Base-by-base conservation (phyloP, 1,140 invertebrate species). In the Tyrophagus putrescentiae region DNA sequence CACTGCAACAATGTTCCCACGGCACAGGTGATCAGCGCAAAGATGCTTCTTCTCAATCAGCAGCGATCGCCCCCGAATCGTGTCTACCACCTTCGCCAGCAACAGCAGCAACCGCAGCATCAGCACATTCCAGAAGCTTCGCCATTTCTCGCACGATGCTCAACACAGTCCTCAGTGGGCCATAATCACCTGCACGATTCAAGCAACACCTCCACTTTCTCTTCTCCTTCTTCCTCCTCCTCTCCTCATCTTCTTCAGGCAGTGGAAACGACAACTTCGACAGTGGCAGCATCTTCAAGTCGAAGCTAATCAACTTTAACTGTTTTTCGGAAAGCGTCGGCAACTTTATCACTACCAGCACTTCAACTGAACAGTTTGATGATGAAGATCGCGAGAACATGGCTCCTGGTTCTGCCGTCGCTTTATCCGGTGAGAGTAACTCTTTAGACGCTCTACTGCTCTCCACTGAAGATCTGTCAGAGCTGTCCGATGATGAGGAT, bases 301-400 rank as follows among this genome's bases (percentile, higher is more conserved):
- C 1, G 32, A n/a, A 54, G 25, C 28, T n/a, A 11, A 11, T 27
- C 13, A 25, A 25, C 52, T 34, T 27, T 9, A 54, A 2, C 25
- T 28, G 9, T 18, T 1, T 50, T 50, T 16, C 27, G 25, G 6
- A 18, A 50, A 34, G 3, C 25, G 13, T 27, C 39, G 45, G 31
- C 31, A 6, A 48, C 45, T 29, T 48, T 7, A 25, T 6, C 45
- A 21, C 7, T 21, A 48, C 7, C 45, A 25, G 7, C 21, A 7
- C 45, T 13, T 25, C 25, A 54, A 13, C 27, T 54, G n/a, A 54
- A 23, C 27, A 27, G 13, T n/a, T n/a, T n/a, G 28, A 54, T 11
- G 13, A 54, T 54, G 52, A 54, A 25, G 28, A 54, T 33, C 52
- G 52, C 27, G 52, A 54, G 25, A 54, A 54, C 25, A 54, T 54